phyloP scores from a whole-genome alignment of 2,888 invertebrate species.

The Hirtodrosophila confusa region DNA sequence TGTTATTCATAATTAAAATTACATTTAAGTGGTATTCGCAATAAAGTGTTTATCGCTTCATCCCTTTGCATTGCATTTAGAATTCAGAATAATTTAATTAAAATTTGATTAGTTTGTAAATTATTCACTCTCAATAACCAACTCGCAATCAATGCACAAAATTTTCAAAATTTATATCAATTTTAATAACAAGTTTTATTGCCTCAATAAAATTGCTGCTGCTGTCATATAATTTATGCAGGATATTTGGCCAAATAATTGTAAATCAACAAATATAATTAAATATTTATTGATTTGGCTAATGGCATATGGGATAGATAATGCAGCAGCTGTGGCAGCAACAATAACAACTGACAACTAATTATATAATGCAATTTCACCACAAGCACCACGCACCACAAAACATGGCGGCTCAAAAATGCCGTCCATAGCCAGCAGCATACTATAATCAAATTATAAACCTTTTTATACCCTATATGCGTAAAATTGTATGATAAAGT shows the following conservation, averaged over 20 bases:
- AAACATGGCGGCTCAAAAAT: constrained; percentile 28
- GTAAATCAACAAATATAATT: constrained; percentile 70
- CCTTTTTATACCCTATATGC: constrained; percentile 10
- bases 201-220: constrained; percentile 1
- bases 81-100: too few species aligned
- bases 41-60: too few species aligned
- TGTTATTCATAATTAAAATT: too few species aligned
- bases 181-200: constrained; percentile 13
- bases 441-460: constrained; percentile 63
- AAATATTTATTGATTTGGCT: constrained; percentile 70
- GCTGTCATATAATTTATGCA: constrained; percentile 51
- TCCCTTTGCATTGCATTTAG: too few species aligned
- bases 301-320: constrained; percentile 42
- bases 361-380: constrained; percentile 54
- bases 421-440: constrained; percentile 26
- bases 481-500: too few species aligned
- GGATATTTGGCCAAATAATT: constrained; percentile 52
- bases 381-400: constrained; percentile 31
- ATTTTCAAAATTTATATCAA: background rate
- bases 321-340: constrained; percentile 5
- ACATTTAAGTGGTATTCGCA: too few species aligned
- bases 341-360: constrained; percentile 41
- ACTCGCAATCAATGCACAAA: background rate
- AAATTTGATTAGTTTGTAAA: too few species aligned
- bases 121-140: too few species aligned